Percentiles rank a stretch among this genome's conserved stretches.
Conservation (phyloP, 2,888 invertebrate species). For the Tipula helvola region DNA sequence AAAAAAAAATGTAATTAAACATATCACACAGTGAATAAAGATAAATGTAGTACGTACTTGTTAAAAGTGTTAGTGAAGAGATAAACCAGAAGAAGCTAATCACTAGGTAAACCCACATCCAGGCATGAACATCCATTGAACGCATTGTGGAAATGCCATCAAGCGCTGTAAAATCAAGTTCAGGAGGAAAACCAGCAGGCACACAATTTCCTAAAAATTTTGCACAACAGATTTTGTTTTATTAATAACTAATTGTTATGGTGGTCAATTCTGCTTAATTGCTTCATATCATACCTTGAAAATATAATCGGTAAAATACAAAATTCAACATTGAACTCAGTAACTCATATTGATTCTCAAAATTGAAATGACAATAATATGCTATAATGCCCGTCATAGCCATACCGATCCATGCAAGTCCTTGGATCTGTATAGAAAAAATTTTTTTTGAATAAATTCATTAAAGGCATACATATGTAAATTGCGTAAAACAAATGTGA, state of each 20-base stretch:
- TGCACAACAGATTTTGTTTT: not conserved
- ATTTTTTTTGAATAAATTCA: not conserved
- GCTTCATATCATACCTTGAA: slow-evolving; percentile 20
- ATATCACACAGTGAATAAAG: not conserved
- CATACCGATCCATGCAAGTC: slow-evolving; percentile 31
- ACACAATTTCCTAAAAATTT: slow-evolving; percentile 18
- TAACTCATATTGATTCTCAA: slow-evolving; percentile 17
- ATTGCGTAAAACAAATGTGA: not conserved
- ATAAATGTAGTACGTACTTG: slow-evolving; percentile 22
- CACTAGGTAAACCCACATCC: slow-evolving; percentile 30
- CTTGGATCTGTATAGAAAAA: slow-evolving; percentile 26
- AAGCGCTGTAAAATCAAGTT: slow-evolving; percentile 18
- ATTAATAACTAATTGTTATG: not conserved
- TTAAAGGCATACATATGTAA: not conserved
- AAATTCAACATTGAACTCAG: slow-evolving; percentile 23
- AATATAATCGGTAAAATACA: slow-evolving; percentile 31
- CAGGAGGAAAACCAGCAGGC: slow-evolving; percentile 20
- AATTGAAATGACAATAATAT: slow-evolving; percentile 27
- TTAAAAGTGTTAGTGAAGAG: slow-evolving; percentile 25
- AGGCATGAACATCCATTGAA: slow-evolving; percentile 26
- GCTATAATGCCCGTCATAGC: slow-evolving; percentile 32
- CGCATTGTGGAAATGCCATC: slow-evolving; percentile 22
- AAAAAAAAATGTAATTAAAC: not conserved
- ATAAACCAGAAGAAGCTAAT: slow-evolving; percentile 29
- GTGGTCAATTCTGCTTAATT: not conserved